These are phyloP conservation scores for Chitala chitala DNA, from an alignment of 2,113 vertebrate species.

Conservation along the genomic window DNA sequence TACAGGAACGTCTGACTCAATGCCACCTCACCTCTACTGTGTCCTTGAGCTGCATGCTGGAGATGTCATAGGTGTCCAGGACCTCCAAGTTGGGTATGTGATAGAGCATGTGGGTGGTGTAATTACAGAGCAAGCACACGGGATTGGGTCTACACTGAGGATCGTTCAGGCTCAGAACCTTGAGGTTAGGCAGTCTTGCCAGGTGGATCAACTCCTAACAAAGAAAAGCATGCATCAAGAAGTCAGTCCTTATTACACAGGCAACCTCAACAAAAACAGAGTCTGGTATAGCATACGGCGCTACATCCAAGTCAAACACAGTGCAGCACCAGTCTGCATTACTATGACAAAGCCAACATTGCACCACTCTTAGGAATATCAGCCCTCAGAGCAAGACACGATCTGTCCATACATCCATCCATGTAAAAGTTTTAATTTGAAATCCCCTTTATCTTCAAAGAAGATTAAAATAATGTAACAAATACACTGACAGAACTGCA, in stretches of 20 bases:
- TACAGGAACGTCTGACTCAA: background rate
- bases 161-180: constrained; percentile 72
- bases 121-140: constrained; percentile 79
- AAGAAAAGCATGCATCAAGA: background rate
- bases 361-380: no score
- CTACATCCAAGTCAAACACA: background rate
- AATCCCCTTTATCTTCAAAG: background rate
- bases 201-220: constrained; percentile 75
- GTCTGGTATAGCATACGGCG: background rate
- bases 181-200: constrained; percentile 59
- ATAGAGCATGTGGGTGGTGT: constrained; percentile 76
- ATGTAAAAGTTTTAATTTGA: background rate
- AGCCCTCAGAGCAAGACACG: no score
- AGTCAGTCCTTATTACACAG: no score
- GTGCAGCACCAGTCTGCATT: no score
- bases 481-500: constrained; percentile 1
- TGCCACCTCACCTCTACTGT: constrained; percentile 66
- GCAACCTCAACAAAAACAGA: background rate
- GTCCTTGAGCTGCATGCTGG: constrained; percentile 70
- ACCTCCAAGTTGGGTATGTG: constrained; percentile 73
- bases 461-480: background rate
- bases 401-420: background rate
- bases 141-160: constrained; percentile 72
- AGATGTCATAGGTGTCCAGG: constrained; percentile 74
- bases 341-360: no score